Evolutionary conservation across 2,888 invertebrate species (phyloP), one percentile per base, ranked within the genome.

Genomic region (Leuctra nigra): DNA sequence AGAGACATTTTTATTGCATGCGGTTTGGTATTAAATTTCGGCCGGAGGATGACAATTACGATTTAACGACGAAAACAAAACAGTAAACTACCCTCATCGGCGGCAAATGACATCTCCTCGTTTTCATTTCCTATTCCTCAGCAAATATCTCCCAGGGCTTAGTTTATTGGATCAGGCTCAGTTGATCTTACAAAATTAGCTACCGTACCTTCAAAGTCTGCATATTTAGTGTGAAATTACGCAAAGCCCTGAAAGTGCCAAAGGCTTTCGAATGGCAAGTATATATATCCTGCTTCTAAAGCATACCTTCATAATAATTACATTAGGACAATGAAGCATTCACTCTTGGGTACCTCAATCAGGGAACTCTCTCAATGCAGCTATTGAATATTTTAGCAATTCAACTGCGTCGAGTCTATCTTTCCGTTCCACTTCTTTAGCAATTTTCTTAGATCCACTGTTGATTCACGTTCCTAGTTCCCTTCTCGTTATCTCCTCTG

Each of bases 401-500:
- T 50, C 33, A 7, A 50, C 35, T 9, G 50, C 22, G 20, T 20
- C 2, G 20, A 16, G 33, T 33, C 50, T 20, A 35, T 35, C 50
- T 20, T 35, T 35, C 20, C 20, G 18, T 41, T 41, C 4, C 18
- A 16, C 50, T 18, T 35, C 50, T 33, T 7, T 4, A 4, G 33
- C 50, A 50, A 16, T 50, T 35, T 50, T 35, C 55, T n/a, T 46
- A 53, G 55, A 55, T 44, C 58, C 53, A 50, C 55, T 55, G 55
- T 58, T 58, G 58, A 58, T 58, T 58, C 55, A 57, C 52, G 54
- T 58, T 38, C 24, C 47, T 11, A 48, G 20, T 48, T 53, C 53
- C 25, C 46, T 50, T 14, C 46, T 53, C 47, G 44, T 58, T 58
- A 58, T 55, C 58, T 58, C 46, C 55, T 58, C 58, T 58, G 58